Percentiles rank a stretch among this genome's conserved stretches.
phyloP scores from a whole-genome alignment of 2,113 vertebrate species.

The Mystacornis crossleyi region DNA sequence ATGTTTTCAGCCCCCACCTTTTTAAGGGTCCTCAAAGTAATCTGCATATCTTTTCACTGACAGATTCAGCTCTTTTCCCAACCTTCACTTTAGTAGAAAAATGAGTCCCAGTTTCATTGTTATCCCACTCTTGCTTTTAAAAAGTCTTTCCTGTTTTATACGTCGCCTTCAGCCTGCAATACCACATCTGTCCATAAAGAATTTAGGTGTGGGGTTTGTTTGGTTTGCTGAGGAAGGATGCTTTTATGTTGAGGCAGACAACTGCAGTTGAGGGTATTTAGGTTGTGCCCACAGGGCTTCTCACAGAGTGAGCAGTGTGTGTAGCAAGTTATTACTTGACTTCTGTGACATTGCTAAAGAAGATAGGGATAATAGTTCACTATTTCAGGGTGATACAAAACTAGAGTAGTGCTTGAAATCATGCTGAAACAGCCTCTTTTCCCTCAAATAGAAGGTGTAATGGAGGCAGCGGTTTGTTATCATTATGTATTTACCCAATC shows the following conservation, averaged over 20 bases:
- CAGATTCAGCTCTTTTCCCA: not conserved
- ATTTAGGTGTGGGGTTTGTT: constrained; percentile 11
- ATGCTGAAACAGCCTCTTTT: not conserved
- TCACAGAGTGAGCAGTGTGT: not conserved
- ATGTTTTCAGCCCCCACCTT: not conserved
- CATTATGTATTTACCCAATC: not conserved
- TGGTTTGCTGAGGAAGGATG: constrained; percentile 41
- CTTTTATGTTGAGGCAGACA: constrained; percentile 9
- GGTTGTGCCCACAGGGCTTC: constrained; percentile 10
- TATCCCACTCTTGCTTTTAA: not conserved
- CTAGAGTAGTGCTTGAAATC: not conserved
- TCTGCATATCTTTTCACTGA: not conserved
- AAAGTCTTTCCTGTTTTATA: not conserved
- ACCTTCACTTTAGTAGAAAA: not conserved
- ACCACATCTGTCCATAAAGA: not conserved
- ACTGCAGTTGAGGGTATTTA: constrained; percentile 16
- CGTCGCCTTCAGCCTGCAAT: not conserved
- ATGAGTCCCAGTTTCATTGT: not conserved
- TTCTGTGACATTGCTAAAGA: not conserved
- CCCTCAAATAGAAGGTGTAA: not conserved
- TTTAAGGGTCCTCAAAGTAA: not conserved
- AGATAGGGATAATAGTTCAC: not conserved
- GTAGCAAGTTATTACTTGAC: constrained; percentile 21
- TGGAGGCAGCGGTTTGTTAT: not conserved
- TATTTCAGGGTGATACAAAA: not conserved